Percentiles rank a stretch among this genome's conserved stretches.
These are phyloP conservation scores for Achlya flavicornis DNA, from an alignment of 2,888 invertebrate species.

Conservation along the genomic window DNA sequence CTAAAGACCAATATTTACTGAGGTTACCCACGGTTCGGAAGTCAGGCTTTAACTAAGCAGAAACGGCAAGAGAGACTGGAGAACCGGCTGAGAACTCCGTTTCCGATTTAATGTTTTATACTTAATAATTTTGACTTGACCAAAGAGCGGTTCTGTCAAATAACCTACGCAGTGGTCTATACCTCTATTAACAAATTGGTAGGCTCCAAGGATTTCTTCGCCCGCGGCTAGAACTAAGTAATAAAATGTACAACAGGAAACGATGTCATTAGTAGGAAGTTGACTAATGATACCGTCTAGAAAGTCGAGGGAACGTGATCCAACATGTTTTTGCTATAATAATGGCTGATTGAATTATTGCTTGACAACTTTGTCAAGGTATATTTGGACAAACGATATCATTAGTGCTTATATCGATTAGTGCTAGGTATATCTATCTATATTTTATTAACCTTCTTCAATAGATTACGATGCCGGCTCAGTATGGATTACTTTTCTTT, in stretches of 20 bases:
- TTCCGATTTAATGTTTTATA: too few species aligned
- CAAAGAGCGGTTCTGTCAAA: neutral
- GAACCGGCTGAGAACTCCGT: too few species aligned
- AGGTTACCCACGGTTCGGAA: too few species aligned
- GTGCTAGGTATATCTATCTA: too few species aligned
- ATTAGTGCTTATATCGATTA: neutral
- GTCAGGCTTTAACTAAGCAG: too few species aligned
- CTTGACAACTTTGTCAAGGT: neutral
- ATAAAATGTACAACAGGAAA: slow-evolving; percentile 12
- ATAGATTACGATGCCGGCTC: too few species aligned
- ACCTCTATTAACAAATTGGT: neutral
- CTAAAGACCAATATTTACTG: too few species aligned
- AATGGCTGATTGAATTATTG: slow-evolving; percentile 3
- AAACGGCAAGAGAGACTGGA: too few species aligned
- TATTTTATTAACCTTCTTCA: too few species aligned
- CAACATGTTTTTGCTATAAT: slow-evolving; percentile 6
- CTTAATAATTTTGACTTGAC: neutral
- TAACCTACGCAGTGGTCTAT: neutral
- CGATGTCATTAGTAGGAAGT: slow-evolving; percentile 10
- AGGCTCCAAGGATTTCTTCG: neutral
- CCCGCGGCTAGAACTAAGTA: slow-evolving; percentile 1
- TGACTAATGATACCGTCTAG: slow-evolving; percentile 13
- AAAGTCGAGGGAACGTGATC: slow-evolving; percentile 8
- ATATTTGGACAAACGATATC: neutral
- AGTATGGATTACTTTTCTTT: too few species aligned